Conservation (phyloP, 1,140 invertebrate genomes). For the Bombus pyrosoma region DNA sequence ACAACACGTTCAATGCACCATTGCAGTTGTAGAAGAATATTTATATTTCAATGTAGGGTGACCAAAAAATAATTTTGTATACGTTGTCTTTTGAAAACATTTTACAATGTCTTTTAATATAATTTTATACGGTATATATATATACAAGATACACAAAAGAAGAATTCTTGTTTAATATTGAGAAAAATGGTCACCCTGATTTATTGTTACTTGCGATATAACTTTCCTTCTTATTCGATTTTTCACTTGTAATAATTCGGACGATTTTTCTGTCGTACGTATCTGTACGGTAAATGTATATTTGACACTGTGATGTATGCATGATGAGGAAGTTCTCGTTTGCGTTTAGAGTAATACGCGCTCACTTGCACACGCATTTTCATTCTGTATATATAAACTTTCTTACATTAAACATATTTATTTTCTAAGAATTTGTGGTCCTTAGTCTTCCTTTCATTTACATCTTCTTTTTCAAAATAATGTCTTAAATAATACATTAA, state of each 20-base stretch:
- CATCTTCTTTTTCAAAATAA: background rate
- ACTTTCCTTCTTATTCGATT: background rate
- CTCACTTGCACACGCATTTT: conserved; percentile 36
- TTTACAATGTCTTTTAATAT: background rate
- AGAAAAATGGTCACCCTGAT: conserved; percentile 24
- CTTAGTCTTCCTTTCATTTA: background rate
- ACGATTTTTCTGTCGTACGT: background rate
- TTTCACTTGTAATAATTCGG: background rate
- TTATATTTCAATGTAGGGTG: conserved; percentile 18
- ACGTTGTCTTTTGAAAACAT: background rate
- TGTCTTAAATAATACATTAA: background rate
- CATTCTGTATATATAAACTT: conserved; percentile 58
- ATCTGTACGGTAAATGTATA: background rate
- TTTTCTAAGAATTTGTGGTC: conserved; percentile 67
- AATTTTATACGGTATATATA: background rate
- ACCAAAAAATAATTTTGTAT: background rate
- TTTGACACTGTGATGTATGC: conserved; percentile 16
- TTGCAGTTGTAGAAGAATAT: conserved; percentile 69
- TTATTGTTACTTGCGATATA: background rate
- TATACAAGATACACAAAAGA: background rate
- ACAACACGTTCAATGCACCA: conserved; percentile 67
- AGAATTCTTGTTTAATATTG: background rate
- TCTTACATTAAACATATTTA: conserved; percentile 73
- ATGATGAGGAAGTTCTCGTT: background rate
- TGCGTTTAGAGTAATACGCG: conserved; percentile 27